Evolutionary conservation across 2,888 invertebrate genomes (phyloP), one percentile per base, ranked within the genome.

Genomic region (Ashinkailepas kermadecensis): DNA sequence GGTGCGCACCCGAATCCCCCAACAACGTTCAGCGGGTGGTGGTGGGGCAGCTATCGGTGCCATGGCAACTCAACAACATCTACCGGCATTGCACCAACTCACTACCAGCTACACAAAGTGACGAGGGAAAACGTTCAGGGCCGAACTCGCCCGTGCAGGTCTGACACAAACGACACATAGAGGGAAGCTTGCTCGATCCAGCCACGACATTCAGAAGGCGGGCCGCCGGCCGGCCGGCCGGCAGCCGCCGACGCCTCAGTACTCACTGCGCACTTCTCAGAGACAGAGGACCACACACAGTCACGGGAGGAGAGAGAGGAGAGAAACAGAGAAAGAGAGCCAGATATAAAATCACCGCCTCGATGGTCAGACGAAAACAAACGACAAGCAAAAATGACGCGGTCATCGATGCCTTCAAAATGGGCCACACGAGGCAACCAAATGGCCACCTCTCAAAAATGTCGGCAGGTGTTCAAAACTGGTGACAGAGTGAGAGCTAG

Each of bases 191-290:
- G 62, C 62, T 23, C 10, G 23, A 10, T 65, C 23, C 23, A 23
- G 65, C 65, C 18, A 65, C 65, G 23, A 65, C 65, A 65, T 65
- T 18, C 23, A 65, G 59, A 59, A 11, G 59, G 59, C 12, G 15
- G 11, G 59, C 12, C n/a, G n/a, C n/a, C 59, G 59, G 59, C 59
- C 11, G 12, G 59, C 59, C 59, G 15, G 59, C 11, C 15, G 59
- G 59, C 15, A 39, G 39, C 39, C 39, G 39, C 39, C 39, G 39
- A 39, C 39, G 25, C 67, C 13, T 25, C 67, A 67, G 74, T 74
- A 74, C 74, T 74, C 74, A 74, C 74, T 74, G 74, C 74, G 74
- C 18, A 54, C 74, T 74, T 39, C 74, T 54, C 74, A 56, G 54
- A 74, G 74, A 74, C 11, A 74, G 56, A 56, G 74, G 15, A 9